Evolutionary conservation across 2,797 vertebrate genomes (phyloP).

Genomic region (Dendrocincla tyrannina): DNA sequence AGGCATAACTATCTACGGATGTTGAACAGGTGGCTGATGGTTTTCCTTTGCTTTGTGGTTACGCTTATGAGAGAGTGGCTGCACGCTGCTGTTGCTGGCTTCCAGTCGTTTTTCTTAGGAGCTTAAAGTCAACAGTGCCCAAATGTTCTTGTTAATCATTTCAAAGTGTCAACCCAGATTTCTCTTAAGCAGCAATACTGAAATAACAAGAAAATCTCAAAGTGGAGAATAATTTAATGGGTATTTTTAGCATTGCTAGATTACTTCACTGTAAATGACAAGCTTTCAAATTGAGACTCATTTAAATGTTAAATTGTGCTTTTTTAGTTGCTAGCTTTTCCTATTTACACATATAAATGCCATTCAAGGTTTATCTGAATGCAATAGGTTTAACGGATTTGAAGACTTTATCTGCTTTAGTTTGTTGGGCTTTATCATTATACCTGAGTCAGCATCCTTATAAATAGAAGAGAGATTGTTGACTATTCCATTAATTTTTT

Average conservation of each 20-base stretch:
- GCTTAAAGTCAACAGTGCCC: not conserved
- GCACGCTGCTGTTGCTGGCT: not conserved
- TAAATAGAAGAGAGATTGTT: not conserved
- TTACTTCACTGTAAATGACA: not conserved
- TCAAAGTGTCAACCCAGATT: not conserved
- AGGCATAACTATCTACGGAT: constrained; percentile 74
- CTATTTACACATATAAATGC: not conserved
- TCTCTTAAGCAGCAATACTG: not conserved
- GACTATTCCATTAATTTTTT: not conserved
- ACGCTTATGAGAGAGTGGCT: not conserved
- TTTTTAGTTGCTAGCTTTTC: not conserved
- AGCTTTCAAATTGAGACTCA: not conserved
- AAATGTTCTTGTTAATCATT: not conserved
- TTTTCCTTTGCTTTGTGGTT: not conserved
- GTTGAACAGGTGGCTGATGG: constrained; percentile 61
- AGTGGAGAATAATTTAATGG: not conserved
- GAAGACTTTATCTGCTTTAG: not conserved
- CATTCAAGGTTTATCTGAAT: not conserved
- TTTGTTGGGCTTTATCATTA: not conserved
- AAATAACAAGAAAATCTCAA: not conserved
- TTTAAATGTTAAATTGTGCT: not conserved
- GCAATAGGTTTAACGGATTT: not conserved
- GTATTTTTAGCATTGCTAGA: not conserved
- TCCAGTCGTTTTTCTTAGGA: not conserved
- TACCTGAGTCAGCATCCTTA: not conserved